Base-by-base conservation (phyloP, 1,140 invertebrate species). In the Magallana angulata region DNA sequence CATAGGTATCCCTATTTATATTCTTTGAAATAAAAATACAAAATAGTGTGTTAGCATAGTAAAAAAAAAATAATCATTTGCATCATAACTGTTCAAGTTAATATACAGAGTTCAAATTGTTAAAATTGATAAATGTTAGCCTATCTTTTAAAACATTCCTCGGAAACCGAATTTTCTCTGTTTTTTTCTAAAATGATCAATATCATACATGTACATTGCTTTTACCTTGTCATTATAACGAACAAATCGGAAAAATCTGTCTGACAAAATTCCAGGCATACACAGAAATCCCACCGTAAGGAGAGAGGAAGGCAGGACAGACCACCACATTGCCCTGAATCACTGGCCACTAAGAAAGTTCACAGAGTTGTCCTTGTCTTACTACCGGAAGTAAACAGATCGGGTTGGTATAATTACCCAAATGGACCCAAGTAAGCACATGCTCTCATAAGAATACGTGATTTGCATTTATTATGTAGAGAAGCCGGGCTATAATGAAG, bases 1-100 rank as follows among this genome's bases (percentile, higher is more conserved):
- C 68, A 76, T 36, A 76, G 30, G 68, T 76, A 30, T 76, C 68
- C 36, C 68, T 76, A 30, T 76, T 18, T 76, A 76, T 24, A 30
- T 11, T 36, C 68, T 76, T 8, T 30, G 14, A 64, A 64, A n/a
- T 48, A 48, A 48, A 48, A 48, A 48, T 48, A 48, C 36, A 48
- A 48, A 48, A 48, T 48, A 48, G 5, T 5, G 5, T 48, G 5
- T 48, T 48, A 48, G 36, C 36, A 48, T 2, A 48, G 36, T 48
- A 48, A 48, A 48, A 48, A 48, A 48, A 4, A 48, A 48, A 4
- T 48, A 48, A 48, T 48, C 36, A 48, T 48, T 48, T 48, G 36
- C 5, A 48, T 48, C 36, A 48, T 48, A 48, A 48, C 2, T 48
- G 36, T 48, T 24, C 24, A 24, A 24, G 24, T 24, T 24, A 24